A percentile compares a stretch with the other conserved stretches of the same genome.
Conservation (phyloP, 2,113 vertebrate species). For the Mellivora capensis region DNA sequence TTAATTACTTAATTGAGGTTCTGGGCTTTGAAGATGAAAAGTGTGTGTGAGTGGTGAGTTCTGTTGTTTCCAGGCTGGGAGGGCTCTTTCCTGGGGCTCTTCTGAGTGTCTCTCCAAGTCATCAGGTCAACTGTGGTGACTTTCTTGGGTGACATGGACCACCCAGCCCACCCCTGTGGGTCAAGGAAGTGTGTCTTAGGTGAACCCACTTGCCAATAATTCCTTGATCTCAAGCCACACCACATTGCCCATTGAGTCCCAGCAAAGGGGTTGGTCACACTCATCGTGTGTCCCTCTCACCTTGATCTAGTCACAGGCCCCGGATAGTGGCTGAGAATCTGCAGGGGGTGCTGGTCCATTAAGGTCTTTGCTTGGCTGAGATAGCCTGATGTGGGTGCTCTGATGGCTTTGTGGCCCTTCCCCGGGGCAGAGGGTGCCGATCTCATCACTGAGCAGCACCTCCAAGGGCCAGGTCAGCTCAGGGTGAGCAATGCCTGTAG, state of each 20-base stretch:
- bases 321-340: background rate
- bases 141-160: background rate
- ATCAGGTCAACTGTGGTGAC: background rate
- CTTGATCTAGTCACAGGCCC: background rate
- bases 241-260: background rate
- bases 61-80: background rate
- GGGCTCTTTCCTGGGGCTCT: background rate
- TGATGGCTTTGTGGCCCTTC: background rate
- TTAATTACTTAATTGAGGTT: slow-evolving; percentile 29
- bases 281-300: accelerated
- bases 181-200: background rate
- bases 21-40: slow-evolving; percentile 55
- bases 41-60: background rate
- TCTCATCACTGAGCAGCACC: background rate
- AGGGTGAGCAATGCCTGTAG: too few relatives aligned
- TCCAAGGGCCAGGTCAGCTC: background rate
- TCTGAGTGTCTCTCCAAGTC: background rate
- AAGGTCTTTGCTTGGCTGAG: background rate
- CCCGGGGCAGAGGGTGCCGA: too few relatives aligned
- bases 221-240: background rate
- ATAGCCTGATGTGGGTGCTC: accelerated
- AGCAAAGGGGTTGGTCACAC: too few relatives aligned
- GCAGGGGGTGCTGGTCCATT: background rate
- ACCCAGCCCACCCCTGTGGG: background rate
- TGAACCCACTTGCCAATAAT: background rate